Percentiles rank a stretch among this genome's conserved stretches.
Evolutionary conservation across 2,113 vertebrate genomes (phyloP).

Genomic region (Pongo abelii): DNA sequence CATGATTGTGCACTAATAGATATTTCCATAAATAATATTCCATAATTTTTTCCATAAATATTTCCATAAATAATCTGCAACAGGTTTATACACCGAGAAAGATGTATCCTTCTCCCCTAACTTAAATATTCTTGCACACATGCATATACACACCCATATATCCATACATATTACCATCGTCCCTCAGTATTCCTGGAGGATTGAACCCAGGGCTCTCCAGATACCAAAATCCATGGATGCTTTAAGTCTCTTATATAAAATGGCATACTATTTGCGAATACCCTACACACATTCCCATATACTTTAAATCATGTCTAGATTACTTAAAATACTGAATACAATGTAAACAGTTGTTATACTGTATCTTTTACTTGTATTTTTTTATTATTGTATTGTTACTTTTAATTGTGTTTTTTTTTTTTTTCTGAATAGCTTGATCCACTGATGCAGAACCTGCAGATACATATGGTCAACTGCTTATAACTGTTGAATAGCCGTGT

Average conservation of each 20-base stretch:
- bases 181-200: not conserved
- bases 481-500: not conserved
- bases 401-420: not conserved
- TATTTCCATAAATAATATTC: conserved; percentile 11
- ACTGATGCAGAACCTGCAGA: not conserved
- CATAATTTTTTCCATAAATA: not conserved
- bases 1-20: not conserved
- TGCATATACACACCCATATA: not conserved
- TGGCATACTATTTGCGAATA: not conserved
- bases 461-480: not conserved
- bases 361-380: not conserved
- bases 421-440: not conserved
- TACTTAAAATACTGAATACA: not conserved
- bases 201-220: not conserved
- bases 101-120: not conserved
- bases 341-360: not conserved
- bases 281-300: not conserved
- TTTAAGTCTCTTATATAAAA: not conserved
- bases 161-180: not conserved
- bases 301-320: not conserved
- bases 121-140: not conserved
- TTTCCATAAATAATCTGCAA: conserved; percentile 22
- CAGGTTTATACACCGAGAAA: not conserved
- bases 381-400: not conserved
- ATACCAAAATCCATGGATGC: not conserved